Base-by-base conservation (phyloP, 2,888 invertebrate genomes). In the Gasteruption jaculator region DNA sequence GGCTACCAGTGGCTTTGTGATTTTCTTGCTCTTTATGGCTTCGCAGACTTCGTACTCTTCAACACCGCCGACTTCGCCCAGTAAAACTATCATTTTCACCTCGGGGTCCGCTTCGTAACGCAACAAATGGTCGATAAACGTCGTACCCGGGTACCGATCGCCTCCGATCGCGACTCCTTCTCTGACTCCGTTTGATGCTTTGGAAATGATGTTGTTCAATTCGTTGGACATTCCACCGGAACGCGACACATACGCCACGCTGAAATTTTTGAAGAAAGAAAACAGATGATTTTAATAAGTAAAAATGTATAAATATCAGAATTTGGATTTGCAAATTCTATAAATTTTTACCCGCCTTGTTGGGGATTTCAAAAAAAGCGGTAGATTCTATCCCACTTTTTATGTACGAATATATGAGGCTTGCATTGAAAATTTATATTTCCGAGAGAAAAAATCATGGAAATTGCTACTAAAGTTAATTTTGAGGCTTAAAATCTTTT, bases 201-300 rank as follows among this genome's bases (percentile, higher is more conserved):
- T 91, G 0, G 94, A 90, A 46, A 99, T 80, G 34, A 99, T 95
- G 71, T 99, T 99, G 76, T 99, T 99, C 46, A 99, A 75, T 68
- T 99, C 99, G 71, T 99, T 99, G 35, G 95, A 96, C 99, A 99
- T 99, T 6, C 99, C 99, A 20, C 99, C 99, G 0, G 96, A 97
- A 15, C 97, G 83, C 0, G 96, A 97, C 1, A 99, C 99, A 70
- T 99, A 99, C 0, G 96, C 97, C 38, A 99, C 93, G 64, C 95
- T 91, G 68, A 2, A 72, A 69, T 21, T 35, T 19, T 45, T 26
- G 11, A 14, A 7, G 15, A 30, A 24, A 31, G 10, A n/a, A 35
- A n/a, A 20, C 26, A 48, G 27, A 20, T 22, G 32, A 12, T 38
- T 16, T 32, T 16, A n/a, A n/a, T 3, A 8, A 15, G 12, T 25